phyloP scores from a whole-genome alignment of 2,113 vertebrate species.

The Ophiodon elongatus region DNA sequence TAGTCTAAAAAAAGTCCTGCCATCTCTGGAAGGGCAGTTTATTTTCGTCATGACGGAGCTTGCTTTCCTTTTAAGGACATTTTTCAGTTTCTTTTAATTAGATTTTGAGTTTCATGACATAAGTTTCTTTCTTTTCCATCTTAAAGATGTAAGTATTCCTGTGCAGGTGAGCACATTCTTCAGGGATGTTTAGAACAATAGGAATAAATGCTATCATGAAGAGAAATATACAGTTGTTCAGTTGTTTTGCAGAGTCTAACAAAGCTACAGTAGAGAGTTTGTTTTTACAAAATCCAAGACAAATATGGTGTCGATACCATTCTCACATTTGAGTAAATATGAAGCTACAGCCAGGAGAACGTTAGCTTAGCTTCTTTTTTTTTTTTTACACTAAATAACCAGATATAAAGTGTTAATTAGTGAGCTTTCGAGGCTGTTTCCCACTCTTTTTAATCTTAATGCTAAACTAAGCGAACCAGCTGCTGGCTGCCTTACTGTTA shows the following conservation, averaged over 20 bases:
- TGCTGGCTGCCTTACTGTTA: neutral
- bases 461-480: too few relatives aligned
- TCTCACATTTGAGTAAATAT: too few relatives aligned
- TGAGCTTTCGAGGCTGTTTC: too few relatives aligned
- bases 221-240: too few relatives aligned
- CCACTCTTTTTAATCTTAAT: too few relatives aligned
- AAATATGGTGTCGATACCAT: too few relatives aligned
- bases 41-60: slow-evolving; percentile 5
- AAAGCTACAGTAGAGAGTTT: too few relatives aligned
- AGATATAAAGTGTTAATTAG: neutral
- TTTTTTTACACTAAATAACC: too few relatives aligned
- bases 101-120: neutral
- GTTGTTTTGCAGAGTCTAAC: too few relatives aligned
- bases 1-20: neutral
- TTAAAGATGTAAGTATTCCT: neutral
- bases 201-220: neutral
- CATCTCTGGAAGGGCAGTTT: neutral
- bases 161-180: neutral
- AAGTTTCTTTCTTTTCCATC: neutral
- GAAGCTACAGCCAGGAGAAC: neutral
- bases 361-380: neutral
- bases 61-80: slow-evolving; percentile 18
- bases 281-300: too few relatives aligned
- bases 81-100: neutral
- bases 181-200: neutral